Percentiles rank a stretch among this genome's conserved stretches.
Evolutionary conservation across 2,888 invertebrate species (phyloP).

Genomic region (Drosophila nr. perissopoda): DNA sequence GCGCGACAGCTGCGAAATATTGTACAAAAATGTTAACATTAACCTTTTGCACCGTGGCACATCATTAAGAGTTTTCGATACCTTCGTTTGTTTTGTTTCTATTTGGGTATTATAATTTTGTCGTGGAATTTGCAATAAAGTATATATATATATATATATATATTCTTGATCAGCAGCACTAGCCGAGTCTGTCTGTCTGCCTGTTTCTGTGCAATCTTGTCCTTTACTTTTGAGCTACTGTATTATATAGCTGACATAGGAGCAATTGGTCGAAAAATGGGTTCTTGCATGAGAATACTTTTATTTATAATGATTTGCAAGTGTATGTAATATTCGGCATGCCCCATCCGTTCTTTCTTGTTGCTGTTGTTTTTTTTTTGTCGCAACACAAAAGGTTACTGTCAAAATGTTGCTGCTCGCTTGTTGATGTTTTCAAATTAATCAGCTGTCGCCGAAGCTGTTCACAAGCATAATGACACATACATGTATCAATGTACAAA

Average conservation of each 20-base stretch:
- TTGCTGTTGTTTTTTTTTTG: background rate
- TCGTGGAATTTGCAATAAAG: background rate
- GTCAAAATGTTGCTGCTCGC: slow-evolving; percentile 10
- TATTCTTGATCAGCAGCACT: background rate
- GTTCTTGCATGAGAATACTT: background rate
- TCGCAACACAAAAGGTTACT: background rate
- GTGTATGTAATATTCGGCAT: background rate
- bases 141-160: background rate
- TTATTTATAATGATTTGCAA: background rate
- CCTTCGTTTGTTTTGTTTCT: background rate
- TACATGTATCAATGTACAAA: background rate
- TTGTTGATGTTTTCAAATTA: slow-evolving; percentile 18
- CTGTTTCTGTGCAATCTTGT: background rate
- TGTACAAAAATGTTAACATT: slow-evolving; percentile 47
- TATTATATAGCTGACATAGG: background rate
- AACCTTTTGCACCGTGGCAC: slow-evolving; percentile 43
- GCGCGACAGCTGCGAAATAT: slow-evolving; percentile 36
- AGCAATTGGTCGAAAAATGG: background rate
- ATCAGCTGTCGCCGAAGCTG: slow-evolving; percentile 25
- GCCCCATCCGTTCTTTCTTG: background rate
- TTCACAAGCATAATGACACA: background rate
- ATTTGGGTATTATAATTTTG: background rate
- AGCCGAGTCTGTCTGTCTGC: background rate
- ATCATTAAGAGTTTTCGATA: slow-evolving; percentile 30
- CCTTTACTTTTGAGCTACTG: background rate